Base-by-base conservation (phyloP, 2,888 invertebrate species). In the Nebria salina region DNA sequence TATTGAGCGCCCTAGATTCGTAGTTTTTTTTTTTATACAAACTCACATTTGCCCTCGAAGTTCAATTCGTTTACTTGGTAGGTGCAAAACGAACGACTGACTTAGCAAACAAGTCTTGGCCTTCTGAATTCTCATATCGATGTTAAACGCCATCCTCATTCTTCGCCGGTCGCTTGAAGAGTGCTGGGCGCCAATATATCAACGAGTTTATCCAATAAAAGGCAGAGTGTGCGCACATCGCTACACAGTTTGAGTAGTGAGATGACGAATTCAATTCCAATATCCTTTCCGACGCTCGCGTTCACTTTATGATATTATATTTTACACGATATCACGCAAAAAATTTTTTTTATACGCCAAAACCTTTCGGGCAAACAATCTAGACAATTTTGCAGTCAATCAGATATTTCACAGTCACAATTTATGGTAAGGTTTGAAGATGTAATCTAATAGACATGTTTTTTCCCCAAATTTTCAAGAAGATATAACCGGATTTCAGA, bases 141-240 rank as follows among this genome's bases (percentile, higher is more conserved):
- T 25, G 68, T 8, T 11, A 26, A 20, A 68, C 26, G 2, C 9
- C 68, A 15, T 54, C 68, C 68, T 54, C 54, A 8, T 13, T 54
- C 54, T 54, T 54, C 8, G 54, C 54, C 13, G 3, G 54, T 54
- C 54, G 54, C 54, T 8, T 8, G 54, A 54, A 7, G 54, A 13
- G 13, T 54, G 26, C 2, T 68, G 26, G 20, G 9, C 20, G 68
- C 13, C 26, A 68, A 68, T 68, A 68, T 68, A 68, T 68, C 68
- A 68, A n/a, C 72, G 41, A 72, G 72, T 25, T 72, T 72, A 72
- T 72, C 20, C 72, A 72, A 72, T 72, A 72, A 72, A 54, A 13
- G 7, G 72, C 34, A 13, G 54, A 54, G 54, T 54, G 54, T 54
- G 54, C 54, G 54, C 54, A 54, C 11, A 54, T 54, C 54, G 54